Evolutionary conservation across 2,113 vertebrate species (phyloP).

Genomic region (Maccullochella peelii): DNA sequence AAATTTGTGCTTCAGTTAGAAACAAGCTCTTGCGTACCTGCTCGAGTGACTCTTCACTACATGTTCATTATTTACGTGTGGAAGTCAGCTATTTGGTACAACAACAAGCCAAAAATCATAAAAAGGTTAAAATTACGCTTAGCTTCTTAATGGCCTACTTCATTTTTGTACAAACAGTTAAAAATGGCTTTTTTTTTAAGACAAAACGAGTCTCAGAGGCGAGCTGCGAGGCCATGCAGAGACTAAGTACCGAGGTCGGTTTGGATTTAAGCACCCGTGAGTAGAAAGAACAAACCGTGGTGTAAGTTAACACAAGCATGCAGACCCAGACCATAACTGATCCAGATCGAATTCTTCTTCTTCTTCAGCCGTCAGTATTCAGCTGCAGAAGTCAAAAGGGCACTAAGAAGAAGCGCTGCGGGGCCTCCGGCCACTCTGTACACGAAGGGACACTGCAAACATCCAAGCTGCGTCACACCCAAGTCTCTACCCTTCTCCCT

Average conservation of each 20-base stretch:
- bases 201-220: conserved; percentile 43
- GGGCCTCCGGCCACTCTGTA: conserved; percentile 16
- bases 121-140: conserved; percentile 57
- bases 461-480: neutral
- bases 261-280: conserved; percentile 73
- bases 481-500: conserved; percentile 45
- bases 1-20: conserved; percentile 62
- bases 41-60: conserved; percentile 4
- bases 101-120: conserved; percentile 54
- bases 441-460: conserved; percentile 11
- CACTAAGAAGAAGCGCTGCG: neutral
- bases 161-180: conserved; percentile 67
- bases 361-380: neutral
- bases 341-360: conserved; percentile 8
- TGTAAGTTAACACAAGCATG: conserved; percentile 50
- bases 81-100: conserved; percentile 72
- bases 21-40: conserved; percentile 44
- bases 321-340: conserved; percentile 7
- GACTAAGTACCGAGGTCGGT: conserved; percentile 71
- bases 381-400: conserved; percentile 3
- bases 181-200: conserved; percentile 68
- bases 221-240: conserved; percentile 25
- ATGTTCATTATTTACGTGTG: conserved; percentile 9
- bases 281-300: conserved; percentile 49
- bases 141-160: conserved; percentile 47